Evolutionary conservation across 2,113 vertebrate species (phyloP).

Genomic region (Periophthalmus modestus): DNA sequence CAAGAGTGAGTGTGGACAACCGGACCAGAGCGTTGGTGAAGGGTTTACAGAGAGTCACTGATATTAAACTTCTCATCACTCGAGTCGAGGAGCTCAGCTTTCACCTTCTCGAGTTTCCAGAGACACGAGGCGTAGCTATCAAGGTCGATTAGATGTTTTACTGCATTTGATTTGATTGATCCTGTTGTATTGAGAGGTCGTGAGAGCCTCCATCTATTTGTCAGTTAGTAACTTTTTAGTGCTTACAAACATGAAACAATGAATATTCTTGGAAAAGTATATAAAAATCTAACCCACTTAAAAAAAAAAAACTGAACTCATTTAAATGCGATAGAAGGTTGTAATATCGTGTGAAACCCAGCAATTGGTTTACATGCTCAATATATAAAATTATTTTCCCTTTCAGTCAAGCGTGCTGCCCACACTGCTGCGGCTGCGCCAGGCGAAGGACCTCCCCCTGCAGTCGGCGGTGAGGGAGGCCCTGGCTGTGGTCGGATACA

Average conservation of each 20-base stretch:
- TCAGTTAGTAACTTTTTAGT: too few species aligned
- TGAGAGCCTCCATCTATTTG: neutral
- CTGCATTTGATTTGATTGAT: neutral
- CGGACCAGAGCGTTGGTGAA: constrained; percentile 89
- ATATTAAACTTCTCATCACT: constrained; percentile 84
- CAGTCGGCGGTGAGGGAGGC: constrained; percentile 90
- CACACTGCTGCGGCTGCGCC: constrained; percentile 85
- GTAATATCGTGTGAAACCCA: too few species aligned
- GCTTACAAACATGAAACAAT: neutral
- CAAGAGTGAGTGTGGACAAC: constrained; percentile 93
- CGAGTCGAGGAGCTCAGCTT: constrained; percentile 90
- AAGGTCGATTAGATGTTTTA: constrained; percentile 46
- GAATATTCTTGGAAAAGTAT: too few species aligned
- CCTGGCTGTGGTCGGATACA: constrained; percentile 89
- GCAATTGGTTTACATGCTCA: neutral
- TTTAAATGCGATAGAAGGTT: too few species aligned
- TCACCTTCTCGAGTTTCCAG: constrained; percentile 93
- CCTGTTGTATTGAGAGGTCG: neutral
- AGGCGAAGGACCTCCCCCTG: constrained; percentile 84
- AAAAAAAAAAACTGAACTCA: too few species aligned
- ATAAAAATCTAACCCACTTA: too few species aligned
- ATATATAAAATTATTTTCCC: neutral
- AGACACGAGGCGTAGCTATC: constrained; percentile 83
- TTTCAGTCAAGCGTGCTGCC: constrained; percentile 86
- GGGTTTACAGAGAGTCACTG: constrained; percentile 85